Evolutionary conservation across 1,140 invertebrate genomes (phyloP), one percentile per base, ranked within the genome.

Genomic region (Drosophila lacteicornis): DNA sequence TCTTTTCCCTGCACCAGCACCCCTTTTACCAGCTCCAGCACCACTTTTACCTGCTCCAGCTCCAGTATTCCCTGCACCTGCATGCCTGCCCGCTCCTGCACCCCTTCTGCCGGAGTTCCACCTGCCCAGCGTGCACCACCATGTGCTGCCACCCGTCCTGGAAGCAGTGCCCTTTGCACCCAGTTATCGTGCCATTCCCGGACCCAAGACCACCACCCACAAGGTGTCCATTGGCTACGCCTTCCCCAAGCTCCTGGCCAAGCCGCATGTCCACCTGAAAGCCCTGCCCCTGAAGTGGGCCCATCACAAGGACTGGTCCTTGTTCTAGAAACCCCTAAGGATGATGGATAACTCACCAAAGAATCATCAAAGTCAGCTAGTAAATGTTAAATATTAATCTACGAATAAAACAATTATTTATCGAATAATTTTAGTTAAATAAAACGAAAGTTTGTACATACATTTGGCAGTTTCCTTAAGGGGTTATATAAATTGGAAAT

Each of bases 131-230:
- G 56, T 63, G 45, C 53, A 69, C 73, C 38, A 79, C 65, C 73
- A 90, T 17, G 63, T 90, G n/a, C 30, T 87, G 49, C 91, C 91
- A 9, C 91, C 92, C 1, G 62, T 92, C 7, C 40, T 91, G 8
- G 91, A 92, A 51, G 75, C 91, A 7, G 59, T 80, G 6, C 82
- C 82, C 1, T 82, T 91, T 40, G 67, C 76, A 2, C 77, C 88
- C 56, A 87, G 62, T 42, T 92, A 92, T 17, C 88, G 91, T 6
- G 91, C 82, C 8, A 87, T 85, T 30, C 82, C 77, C 2, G 91
- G 91, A 7, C 85, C 91, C 4, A 92, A 91, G 47, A 90, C 80
- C 33, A 92, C 91, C 42, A 91, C 91, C 9, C 82, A 90, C 30
- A 83, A 82, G 2, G 91, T 92, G 1, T 91, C 91, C 25, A 58